Evolutionary conservation across 2,797 vertebrate species (phyloP).

Genomic region (Urocyon cinereoargenteus): DNA sequence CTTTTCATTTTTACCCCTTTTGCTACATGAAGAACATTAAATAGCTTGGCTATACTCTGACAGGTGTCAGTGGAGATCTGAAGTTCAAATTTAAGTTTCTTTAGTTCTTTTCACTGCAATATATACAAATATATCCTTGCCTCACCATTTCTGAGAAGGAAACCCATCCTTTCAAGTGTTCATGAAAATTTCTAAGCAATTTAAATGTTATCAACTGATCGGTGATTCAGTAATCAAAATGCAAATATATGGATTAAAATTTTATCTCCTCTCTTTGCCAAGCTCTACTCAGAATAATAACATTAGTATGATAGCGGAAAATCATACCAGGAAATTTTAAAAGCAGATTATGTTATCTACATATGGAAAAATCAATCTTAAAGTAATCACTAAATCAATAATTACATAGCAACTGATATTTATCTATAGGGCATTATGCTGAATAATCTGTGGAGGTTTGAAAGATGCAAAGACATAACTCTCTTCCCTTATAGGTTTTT

Average conservation of each 20-base stretch:
- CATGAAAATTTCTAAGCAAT: constrained; percentile 52
- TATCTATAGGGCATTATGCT: constrained; percentile 30
- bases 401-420: constrained; percentile 56
- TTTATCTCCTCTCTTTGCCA: constrained; percentile 25
- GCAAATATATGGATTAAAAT: constrained; percentile 68
- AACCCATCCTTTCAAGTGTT: constrained; percentile 38
- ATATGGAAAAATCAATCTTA: constrained; percentile 46
- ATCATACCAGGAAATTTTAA: constrained; percentile 17
- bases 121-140: neutral
- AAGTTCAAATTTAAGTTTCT: constrained; percentile 31
- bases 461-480: constrained; percentile 11
- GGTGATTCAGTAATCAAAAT: constrained; percentile 70
- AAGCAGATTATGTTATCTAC: constrained; percentile 43
- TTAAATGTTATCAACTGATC: constrained; percentile 30
- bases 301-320: constrained; percentile 5
- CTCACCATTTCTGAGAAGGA: neutral
- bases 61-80: neutral
- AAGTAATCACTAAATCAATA: constrained; percentile 52
- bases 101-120: neutral
- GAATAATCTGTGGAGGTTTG: constrained; percentile 23
- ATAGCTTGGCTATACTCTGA: neutral
- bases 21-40: neutral
- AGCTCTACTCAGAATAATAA: constrained; percentile 48
- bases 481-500: neutral
- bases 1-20: neutral